Evolutionary conservation across 2,113 vertebrate species (phyloP).

Genomic region (Pogonocichla stellata): DNA sequence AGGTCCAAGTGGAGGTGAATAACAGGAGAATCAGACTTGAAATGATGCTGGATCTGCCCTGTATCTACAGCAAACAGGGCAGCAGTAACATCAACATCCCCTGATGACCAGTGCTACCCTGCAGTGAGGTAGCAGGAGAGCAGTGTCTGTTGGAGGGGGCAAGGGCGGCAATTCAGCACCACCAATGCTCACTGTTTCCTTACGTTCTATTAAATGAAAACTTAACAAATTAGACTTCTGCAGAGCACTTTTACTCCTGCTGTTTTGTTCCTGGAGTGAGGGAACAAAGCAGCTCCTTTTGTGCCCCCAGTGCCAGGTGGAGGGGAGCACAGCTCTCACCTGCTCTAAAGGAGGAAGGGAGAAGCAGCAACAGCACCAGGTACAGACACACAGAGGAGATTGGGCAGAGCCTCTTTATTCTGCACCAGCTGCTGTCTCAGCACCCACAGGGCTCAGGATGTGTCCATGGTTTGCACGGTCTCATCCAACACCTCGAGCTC

Average conservation of each 20-base stretch:
- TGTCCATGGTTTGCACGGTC: conserved; percentile 81
- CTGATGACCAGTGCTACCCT: rapidly evolving
- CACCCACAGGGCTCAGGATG: conserved; percentile 52
- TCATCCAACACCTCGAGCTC: conserved; percentile 80
- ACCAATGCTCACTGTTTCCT: neutral
- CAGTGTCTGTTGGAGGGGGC: neutral
- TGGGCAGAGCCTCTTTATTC: conserved; percentile 42
- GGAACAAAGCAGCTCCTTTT: neutral
- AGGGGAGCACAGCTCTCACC: neutral
- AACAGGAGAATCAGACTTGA: neutral
- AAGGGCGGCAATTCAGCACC: neutral
- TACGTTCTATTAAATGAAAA: neutral
- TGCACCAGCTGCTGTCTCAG: neutral
- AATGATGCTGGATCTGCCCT: neutral
- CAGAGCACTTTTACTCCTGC: neutral
- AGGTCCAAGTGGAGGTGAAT: neutral
- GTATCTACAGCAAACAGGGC: neutral
- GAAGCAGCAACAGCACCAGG: neutral
- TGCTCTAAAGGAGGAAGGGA: neutral
- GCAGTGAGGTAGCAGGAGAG: neutral
- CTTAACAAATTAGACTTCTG: rapidly evolving
- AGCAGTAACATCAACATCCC: rapidly evolving
- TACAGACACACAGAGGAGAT: neutral
- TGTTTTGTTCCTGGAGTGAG: neutral
- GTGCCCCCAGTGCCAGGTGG: neutral